A percentile compares a stretch with the other conserved stretches of the same genome.
Evolutionary conservation across 2,888 invertebrate genomes (phyloP).

Genomic region (Trachelus iudaicus): DNA sequence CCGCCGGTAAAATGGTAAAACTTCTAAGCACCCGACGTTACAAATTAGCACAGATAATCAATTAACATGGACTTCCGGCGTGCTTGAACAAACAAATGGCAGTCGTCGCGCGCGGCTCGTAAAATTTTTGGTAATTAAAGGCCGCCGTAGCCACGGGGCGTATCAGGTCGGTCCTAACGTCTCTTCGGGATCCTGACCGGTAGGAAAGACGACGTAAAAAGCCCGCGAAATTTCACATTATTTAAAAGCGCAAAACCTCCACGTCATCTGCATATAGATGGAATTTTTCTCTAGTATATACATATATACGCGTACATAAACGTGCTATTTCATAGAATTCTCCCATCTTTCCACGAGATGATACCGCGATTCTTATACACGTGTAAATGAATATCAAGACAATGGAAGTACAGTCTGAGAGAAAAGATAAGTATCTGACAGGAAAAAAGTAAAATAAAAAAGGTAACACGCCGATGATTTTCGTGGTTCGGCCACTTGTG

Average conservation of each 20-base stretch:
- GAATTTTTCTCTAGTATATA: conserved; percentile 21
- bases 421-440: neutral
- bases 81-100: conserved; percentile 55
- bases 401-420: neutral
- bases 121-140: conserved; percentile 59
- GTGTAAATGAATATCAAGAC: neutral
- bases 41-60: conserved; percentile 62
- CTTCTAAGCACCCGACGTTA: conserved; percentile 39
- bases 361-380: neutral
- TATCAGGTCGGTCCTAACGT: conserved; percentile 28
- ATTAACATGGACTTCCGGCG: conserved; percentile 55
- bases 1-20: neutral
- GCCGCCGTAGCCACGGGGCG: conserved; percentile 42
- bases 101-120: conserved; percentile 43
- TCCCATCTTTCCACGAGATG: neutral
- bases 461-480: conserved; percentile 4
- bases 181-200: conserved; percentile 16
- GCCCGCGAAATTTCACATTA: conserved; percentile 33
- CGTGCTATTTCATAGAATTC: neutral
- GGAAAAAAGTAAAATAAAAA: neutral
- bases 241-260: conserved; percentile 27
- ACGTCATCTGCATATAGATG: conserved; percentile 46
- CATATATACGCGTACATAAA: neutral
- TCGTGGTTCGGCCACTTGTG: conserved; percentile 2
- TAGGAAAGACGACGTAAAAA: neutral